These are phyloP conservation scores for Nixonia krombeini DNA, from an alignment of 1,140 invertebrate genomes.

Conservation along the genomic window DNA sequence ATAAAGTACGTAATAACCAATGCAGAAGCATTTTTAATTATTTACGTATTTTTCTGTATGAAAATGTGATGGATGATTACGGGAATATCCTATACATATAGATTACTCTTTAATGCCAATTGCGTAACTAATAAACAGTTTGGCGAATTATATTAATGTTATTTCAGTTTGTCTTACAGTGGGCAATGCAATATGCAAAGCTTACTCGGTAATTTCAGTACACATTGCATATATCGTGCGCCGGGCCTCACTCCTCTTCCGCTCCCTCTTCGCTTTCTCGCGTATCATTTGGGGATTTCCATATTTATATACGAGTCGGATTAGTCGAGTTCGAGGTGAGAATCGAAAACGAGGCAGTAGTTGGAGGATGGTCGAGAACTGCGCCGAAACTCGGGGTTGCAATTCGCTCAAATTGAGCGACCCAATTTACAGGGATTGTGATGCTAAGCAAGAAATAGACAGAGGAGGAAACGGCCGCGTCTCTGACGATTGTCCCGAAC, in stretches of 20 bases:
- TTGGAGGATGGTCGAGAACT: constrained; percentile 35
- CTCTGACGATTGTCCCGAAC: constrained; percentile 11
- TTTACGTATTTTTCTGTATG: no score
- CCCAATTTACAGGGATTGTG: constrained; percentile 68
- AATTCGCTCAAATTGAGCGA: constrained; percentile 68
- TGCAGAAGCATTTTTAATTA: no score
- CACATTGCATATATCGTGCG: constrained; percentile 23
- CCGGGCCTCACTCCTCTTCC: not conserved
- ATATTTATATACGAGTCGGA: constrained; percentile 56
- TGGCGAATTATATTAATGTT: no score
- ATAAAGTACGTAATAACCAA: no score
- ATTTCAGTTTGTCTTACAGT: constrained; percentile 20
- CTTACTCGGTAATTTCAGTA: constrained; percentile 30
- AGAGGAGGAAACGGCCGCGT: constrained; percentile 10
- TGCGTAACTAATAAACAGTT: no score
- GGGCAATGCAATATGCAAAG: constrained; percentile 22
- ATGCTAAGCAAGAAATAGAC: constrained; percentile 57
- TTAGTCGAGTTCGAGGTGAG: constrained; percentile 46
- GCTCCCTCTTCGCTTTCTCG: constrained; percentile 29
- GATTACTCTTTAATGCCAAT: no score
- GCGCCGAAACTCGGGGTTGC: constrained; percentile 46
- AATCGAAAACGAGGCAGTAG: constrained; percentile 54
- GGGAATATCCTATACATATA: no score
- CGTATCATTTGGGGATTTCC: constrained; percentile 53
- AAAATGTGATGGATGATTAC: no score